Evolutionary conservation across 37 sponge, comb jelly and placozoan genomes (phyloP), one percentile per base, ranked within the genome.

Genomic region (Mnemiopsis leidyi): DNA sequence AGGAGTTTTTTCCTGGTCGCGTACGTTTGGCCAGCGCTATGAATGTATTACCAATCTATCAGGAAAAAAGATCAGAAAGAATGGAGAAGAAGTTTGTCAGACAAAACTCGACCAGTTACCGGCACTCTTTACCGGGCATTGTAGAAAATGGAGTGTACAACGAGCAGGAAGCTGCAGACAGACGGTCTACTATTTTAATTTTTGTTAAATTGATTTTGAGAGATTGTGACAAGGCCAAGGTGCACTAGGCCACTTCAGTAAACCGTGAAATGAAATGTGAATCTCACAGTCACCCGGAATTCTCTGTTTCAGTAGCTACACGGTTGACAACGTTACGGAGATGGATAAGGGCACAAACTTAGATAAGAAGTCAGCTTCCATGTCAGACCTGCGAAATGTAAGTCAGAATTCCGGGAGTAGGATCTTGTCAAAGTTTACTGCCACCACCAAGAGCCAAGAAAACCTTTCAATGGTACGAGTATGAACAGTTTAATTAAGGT

Each of bases 81-180:
- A 18, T 13, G 61, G 75, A 71, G 25, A 71, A 28, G 75, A 71
- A 71, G 75, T 71, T 71, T 5, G 30, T 71, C 21, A 71, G 75
- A 25, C 75, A 71, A 71, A 71, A 71, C 75, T 71, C 75, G 75
- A 25, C 75, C 21, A 71, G 75, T 28, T 71, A 71, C 75, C 5
- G 75, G 20, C 75, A 71, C 20, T 71, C 75, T 25, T 28, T 71
- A 28, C 75, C 75, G 30, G 75, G 75, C 30, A 71, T 71, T 5
- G 30, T 71, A 7, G 75, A 71, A 71, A 71, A 71, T 71, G 75
- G 75, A 18, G 30, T 28, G 5, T 71, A 71, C n/a, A 71, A 5
- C 75, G 30, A 71, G 13, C 61, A 48, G 61, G 9, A 13, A 48
- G 61, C 61, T 48, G 61, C 61, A 48, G 61, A 48, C 13, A 48